Evolutionary conservation across 2,888 invertebrate genomes (phyloP).

Genomic region (Platycheirus rosarum): DNA sequence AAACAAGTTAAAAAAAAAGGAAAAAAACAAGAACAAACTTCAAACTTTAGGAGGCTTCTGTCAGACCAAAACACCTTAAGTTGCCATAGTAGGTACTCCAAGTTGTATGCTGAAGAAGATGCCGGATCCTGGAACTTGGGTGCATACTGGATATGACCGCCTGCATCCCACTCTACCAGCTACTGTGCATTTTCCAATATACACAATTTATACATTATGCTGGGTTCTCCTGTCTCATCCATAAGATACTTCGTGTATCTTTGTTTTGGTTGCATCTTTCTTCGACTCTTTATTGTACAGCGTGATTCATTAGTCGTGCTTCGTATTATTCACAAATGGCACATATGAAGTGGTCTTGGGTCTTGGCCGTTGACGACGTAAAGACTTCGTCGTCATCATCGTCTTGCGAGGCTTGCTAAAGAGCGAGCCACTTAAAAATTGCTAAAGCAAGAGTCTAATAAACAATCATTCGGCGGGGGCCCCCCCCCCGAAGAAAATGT

Average conservation of each 20-base stretch:
- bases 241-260: conserved; percentile 41
- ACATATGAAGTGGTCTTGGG: conserved; percentile 54
- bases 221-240: not conserved
- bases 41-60: conserved; percentile 11
- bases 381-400: conserved; percentile 8
- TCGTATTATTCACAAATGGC: conserved; percentile 70
- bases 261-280: conserved; percentile 65
- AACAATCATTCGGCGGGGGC: conserved; percentile 30
- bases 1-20: conserved; percentile 32
- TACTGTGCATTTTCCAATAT: conserved; percentile 60
- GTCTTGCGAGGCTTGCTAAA: conserved; percentile 13
- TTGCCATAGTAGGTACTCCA: conserved; percentile 8
- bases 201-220: conserved; percentile 11
- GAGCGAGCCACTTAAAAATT: conserved; percentile 36
- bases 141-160: conserved; percentile 55
- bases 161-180: conserved; percentile 46
- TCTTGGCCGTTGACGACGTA: conserved; percentile 1
- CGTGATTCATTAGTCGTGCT: conserved; percentile 76
- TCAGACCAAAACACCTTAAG: conserved; percentile 17
- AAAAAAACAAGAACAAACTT: conserved; percentile 6
- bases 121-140: conserved; percentile 5
- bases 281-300: conserved; percentile 69
- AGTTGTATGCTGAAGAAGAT: conserved; percentile 1
- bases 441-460: conserved; percentile 36
- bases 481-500: too few relatives aligned